phyloP scores from a whole-genome alignment of 2,888 invertebrate genomes.

The Bhutanitis thaidina region DNA sequence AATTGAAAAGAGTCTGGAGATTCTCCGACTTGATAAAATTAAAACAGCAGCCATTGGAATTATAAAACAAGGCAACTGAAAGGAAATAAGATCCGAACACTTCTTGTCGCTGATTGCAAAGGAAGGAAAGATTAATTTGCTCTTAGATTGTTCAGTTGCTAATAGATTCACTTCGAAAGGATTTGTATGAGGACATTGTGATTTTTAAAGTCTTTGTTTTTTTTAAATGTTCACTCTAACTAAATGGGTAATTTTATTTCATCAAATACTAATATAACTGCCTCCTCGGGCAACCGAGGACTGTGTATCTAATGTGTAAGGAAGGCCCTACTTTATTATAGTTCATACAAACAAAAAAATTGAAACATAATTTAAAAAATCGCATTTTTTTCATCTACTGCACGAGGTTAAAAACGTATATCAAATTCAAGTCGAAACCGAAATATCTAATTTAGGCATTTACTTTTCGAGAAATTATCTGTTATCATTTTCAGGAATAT shows the following conservation, averaged over 20 bases:
- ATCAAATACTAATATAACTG: no score
- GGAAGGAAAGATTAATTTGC: constrained; percentile 52
- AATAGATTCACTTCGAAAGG: constrained; percentile 25
- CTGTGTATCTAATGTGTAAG: no score
- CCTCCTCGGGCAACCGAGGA: no score
- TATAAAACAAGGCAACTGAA: constrained; percentile 36
- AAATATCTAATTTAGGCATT: no score
- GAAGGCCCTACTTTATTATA: no score
- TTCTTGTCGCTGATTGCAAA: constrained; percentile 31
- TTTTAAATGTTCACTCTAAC: not conserved
- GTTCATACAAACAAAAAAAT: no score
- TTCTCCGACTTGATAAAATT: constrained; percentile 1
- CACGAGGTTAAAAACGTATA: no score
- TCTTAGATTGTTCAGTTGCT: constrained; percentile 41
- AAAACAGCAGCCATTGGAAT: constrained; percentile 6
- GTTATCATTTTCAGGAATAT: no score
- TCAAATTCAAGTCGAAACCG: no score
- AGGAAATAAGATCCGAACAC: constrained; percentile 50
- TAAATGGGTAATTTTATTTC: not conserved
- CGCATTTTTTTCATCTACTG: no score
- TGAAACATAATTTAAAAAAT: no score
- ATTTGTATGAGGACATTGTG: constrained; percentile 3
- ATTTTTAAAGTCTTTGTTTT: constrained; percentile 2
- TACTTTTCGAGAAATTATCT: no score
- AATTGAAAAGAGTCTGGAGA: not conserved